phyloP scores from a whole-genome alignment of 2,113 vertebrate species.

The Alethe diademata region DNA sequence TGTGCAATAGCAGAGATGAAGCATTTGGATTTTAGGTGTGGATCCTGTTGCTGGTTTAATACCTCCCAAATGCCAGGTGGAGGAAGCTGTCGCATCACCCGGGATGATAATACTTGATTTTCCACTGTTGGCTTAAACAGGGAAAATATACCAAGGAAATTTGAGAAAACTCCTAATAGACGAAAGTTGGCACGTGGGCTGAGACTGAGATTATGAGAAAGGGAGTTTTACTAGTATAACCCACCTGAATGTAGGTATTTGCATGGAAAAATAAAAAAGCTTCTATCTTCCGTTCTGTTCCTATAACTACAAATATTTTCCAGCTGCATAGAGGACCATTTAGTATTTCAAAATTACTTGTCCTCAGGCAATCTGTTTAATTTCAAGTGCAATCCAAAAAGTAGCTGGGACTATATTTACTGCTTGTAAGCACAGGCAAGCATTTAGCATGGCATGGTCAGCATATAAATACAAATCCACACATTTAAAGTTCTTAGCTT shows the following conservation, averaged over 20 bases:
- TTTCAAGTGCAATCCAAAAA: conserved; percentile 11
- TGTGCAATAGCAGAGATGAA: background rate
- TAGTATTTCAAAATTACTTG: conserved; percentile 10
- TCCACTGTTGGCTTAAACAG: background rate
- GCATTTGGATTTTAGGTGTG: background rate
- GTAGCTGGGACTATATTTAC: background rate
- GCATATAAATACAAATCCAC: background rate
- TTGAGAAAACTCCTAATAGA: background rate
- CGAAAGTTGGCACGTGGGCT: background rate
- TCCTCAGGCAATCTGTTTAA: conserved; percentile 6
- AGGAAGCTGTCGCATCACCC: background rate
- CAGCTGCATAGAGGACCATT: conserved; percentile 10
- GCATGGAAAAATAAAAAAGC: background rate
- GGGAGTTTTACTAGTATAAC: background rate
- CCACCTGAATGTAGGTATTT: conserved; percentile 13
- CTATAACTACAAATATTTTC: conserved; percentile 4
- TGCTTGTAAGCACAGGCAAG: background rate
- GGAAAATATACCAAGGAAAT: background rate
- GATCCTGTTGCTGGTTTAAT: background rate
- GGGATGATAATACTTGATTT: background rate
- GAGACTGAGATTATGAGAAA: background rate
- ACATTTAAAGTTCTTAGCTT: background rate
- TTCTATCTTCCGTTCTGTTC: background rate
- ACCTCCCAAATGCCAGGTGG: background rate
- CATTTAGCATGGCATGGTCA: background rate